Base-by-base conservation (phyloP, 2,797 vertebrate genomes). In the Lepilemur septentrionalis region DNA sequence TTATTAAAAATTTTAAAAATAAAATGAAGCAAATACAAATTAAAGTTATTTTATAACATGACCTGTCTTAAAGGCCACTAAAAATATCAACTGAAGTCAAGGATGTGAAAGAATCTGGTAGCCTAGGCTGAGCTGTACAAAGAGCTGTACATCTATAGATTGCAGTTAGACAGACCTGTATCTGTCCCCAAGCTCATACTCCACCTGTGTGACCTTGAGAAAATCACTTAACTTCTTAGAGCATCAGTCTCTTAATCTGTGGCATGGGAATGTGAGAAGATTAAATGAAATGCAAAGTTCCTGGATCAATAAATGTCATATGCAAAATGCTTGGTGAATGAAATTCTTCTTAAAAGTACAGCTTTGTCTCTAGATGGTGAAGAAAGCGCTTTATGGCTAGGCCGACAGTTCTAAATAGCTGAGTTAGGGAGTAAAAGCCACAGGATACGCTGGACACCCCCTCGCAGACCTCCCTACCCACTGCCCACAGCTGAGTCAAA, bases 31-130 rank as follows among this genome's bases (percentile, higher is more conserved):
- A 38, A 70, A 38, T 81, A 50, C 48, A 76, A 75, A 75, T 63
- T 25, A 59, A 72, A 65, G 63, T 96, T 69, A 93, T 79, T 96
- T 93, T 14, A 38, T 80, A 70, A 70, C 38, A 76, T 65, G 30
- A 10, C n/a, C 35, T 59, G 7, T 67, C 30, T 89, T 70, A 86
- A 65, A 93, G 46, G 38, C 61, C 22, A 3, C 38, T 61, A 10
- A 38, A 83, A 59, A 88, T 52, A 75, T 80, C 78, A 78, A 69
- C 23, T 70, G 22, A 95, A 78, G 5, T 89, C 48, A 73, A 23
- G n/a, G 38, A 69, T 59, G 32, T 94, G 63, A 87, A 86, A 50
- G 52, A 89, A 83, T 59, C 52, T 79, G 65, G 17, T 57, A 72
- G 50, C 30, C 22, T 65, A 17, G 20, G 72, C 38, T 15, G 61